Conservation (phyloP, 1,140 invertebrate genomes). For the Meloidogyne chitwoodi region DNA sequence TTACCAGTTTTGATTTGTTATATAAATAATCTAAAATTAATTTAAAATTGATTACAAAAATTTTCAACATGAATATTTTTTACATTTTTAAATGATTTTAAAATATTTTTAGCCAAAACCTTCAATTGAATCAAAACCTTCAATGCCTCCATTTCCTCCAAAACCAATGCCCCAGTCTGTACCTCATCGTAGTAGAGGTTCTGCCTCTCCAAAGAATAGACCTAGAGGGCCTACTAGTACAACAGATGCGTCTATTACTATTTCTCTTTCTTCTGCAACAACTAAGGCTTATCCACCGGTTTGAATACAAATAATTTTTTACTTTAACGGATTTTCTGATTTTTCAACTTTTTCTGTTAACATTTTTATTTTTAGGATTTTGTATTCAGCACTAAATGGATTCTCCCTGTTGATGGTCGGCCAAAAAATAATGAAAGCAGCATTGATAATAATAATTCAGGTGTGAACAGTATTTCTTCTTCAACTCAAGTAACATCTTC, state of each 20-base stretch:
- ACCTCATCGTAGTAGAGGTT: conserved; percentile 1
- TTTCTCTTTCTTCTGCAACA: neutral
- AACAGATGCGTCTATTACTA: neutral
- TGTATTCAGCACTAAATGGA: conserved; percentile 33
- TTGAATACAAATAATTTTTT: neutral
- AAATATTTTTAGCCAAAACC: neutral
- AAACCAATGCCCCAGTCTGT: neutral
- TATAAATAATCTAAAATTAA: too few relatives aligned
- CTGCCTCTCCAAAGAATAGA: neutral
- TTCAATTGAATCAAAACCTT: neutral
- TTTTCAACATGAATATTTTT: too few relatives aligned
- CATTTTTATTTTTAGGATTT: conserved; percentile 1
- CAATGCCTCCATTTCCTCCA: neutral
- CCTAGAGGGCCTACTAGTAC: neutral
- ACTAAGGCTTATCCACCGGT: neutral
- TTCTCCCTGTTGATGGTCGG: conserved; percentile 22
- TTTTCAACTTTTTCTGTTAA: too few relatives aligned
- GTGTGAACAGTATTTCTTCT: neutral
- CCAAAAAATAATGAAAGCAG: neutral
- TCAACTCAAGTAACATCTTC: neutral
- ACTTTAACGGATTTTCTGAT: too few relatives aligned
- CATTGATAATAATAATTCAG: neutral
- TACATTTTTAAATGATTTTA: too few relatives aligned
- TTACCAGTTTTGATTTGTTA: neutral
- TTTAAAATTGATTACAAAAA: too few relatives aligned